Evolutionary conservation across 2,797 vertebrate species (phyloP).

Genomic region (Pelodytes ibericus): DNA sequence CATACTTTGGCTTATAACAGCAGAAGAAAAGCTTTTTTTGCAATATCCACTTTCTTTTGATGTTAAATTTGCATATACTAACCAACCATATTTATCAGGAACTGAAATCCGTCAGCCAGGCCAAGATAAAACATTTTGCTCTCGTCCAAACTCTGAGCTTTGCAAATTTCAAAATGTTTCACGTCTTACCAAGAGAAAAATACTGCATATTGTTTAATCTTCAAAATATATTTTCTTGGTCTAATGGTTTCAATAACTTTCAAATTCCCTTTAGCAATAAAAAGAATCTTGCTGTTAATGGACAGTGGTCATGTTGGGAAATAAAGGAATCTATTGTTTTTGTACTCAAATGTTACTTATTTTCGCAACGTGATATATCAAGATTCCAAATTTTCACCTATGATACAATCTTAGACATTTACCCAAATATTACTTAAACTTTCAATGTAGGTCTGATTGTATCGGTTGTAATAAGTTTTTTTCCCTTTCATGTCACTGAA

Average conservation of each 20-base stretch:
- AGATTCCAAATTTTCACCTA: no score
- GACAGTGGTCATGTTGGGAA: background rate
- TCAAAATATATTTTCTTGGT: slow-evolving; percentile 44
- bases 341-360: background rate
- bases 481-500: no score
- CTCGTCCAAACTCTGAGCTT: slow-evolving; percentile 19
- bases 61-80: slow-evolving; percentile 42
- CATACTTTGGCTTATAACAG: slow-evolving; percentile 32
- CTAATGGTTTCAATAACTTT: slow-evolving; percentile 21
- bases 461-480: no score
- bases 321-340: background rate
- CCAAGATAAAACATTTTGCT: slow-evolving; percentile 19
- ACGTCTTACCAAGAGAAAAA: background rate
- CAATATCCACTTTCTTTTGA: slow-evolving; percentile 29
- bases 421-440: no score
- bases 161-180: slow-evolving; percentile 2
- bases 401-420: no score
- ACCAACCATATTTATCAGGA: slow-evolving; percentile 44
- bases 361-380: no score
- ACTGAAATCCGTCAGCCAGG: slow-evolving; percentile 21
- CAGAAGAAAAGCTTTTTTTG: slow-evolving; percentile 45
- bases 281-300: background rate
- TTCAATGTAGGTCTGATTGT: no score
- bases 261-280: background rate
- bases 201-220: slow-evolving; percentile 62